phyloP scores from a whole-genome alignment of 2,113 vertebrate genomes.

The Chitala chitala region DNA sequence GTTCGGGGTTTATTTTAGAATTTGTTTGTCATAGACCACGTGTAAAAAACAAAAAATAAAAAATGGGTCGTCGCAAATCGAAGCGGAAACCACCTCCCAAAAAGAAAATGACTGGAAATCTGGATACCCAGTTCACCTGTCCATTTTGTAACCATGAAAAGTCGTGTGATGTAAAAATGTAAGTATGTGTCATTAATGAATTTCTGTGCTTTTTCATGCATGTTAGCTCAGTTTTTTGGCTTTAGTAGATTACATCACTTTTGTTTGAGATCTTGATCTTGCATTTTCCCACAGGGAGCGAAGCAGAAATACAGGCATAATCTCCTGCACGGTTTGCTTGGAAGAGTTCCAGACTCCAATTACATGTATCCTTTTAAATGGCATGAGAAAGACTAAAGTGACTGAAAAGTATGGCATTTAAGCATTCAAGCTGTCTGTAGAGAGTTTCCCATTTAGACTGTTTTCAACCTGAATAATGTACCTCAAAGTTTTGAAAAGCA shows the following conservation, averaged over 20 bases:
- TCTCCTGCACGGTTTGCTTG: conserved; percentile 85
- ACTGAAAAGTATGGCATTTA: neutral
- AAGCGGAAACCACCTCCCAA: conserved; percentile 87
- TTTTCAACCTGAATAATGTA: too few species aligned
- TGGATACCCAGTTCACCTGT: conserved; percentile 86
- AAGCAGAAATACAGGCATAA: conserved; percentile 83
- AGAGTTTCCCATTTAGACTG: neutral
- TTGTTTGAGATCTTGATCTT: neutral
- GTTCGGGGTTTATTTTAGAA: too few species aligned
- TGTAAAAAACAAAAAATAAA: too few species aligned
- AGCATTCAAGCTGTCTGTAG: neutral
- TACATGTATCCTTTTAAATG: conserved; percentile 80
- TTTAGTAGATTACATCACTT: neutral
- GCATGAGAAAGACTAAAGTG: neutral
- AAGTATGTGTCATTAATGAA: too few species aligned
- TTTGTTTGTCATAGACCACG: too few species aligned
- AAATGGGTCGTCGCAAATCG: conserved; percentile 84
- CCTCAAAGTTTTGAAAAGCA: too few species aligned
- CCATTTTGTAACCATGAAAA: conserved; percentile 91
- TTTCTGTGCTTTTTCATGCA: too few species aligned
- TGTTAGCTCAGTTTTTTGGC: too few species aligned
- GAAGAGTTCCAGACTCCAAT: conserved; percentile 94
- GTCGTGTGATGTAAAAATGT: conserved; percentile 92
- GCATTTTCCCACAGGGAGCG: conserved; percentile 68
- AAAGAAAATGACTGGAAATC: conserved; percentile 83